phyloP scores from a whole-genome alignment of 2,113 vertebrate genomes.

The Tetraodon nigroviridis region DNA sequence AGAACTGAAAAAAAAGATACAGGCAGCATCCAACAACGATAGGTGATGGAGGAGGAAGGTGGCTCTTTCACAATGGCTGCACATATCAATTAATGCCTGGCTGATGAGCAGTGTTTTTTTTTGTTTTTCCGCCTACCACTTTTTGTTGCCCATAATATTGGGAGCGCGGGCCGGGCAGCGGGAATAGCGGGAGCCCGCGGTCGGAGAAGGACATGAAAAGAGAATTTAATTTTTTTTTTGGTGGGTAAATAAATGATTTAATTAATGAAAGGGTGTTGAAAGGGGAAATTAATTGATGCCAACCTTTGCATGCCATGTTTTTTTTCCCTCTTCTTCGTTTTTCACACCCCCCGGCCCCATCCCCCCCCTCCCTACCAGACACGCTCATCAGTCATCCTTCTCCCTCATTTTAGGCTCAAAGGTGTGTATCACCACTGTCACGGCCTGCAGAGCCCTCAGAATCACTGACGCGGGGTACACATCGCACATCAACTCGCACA shows the following conservation, averaged over 20 bases:
- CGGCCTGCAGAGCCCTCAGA: conserved; percentile 29
- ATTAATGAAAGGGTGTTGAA: conserved; percentile 55
- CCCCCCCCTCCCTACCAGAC: background rate
- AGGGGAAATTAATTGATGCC: conserved; percentile 53
- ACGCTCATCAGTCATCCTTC: conserved; percentile 27
- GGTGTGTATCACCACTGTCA: conserved; percentile 43
- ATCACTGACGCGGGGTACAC: conserved; percentile 34
- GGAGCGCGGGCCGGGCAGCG: conserved; percentile 53
- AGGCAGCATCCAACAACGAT: conserved; percentile 7
- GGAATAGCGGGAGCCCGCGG: conserved; percentile 61
- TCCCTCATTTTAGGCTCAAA: conserved; percentile 36
- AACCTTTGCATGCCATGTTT: conserved; percentile 48
- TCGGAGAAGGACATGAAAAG: conserved; percentile 58
- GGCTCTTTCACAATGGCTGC: conserved; percentile 52
- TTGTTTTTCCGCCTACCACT: too few relatives aligned
- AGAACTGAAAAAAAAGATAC: conserved; percentile 22
- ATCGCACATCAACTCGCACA: conserved; percentile 41
- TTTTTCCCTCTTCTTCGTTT: conserved; percentile 12
- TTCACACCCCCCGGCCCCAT: background rate
- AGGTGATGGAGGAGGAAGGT: background rate
- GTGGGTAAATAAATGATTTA: too few relatives aligned
- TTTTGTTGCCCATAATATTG: conserved; percentile 56
- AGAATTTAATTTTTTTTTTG: conserved; percentile 12
- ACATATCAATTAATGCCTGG: conserved; percentile 68
- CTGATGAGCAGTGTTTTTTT: conserved; percentile 61